Evolutionary conservation across 2,888 invertebrate genomes (phyloP).

Genomic region (Homarus gammarus): DNA sequence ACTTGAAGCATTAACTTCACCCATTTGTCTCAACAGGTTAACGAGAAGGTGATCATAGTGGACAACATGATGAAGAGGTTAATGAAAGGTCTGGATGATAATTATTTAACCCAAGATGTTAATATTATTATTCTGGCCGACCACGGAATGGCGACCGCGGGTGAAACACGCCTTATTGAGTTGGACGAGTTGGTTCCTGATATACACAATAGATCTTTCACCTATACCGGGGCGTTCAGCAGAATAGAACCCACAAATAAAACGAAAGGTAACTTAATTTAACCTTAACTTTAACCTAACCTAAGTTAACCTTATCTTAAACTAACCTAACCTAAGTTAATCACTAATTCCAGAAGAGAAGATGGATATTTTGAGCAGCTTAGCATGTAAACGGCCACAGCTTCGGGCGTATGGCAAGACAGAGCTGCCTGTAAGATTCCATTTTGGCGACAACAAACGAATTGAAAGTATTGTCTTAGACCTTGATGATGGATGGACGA

Average conservation of each 20-base stretch:
- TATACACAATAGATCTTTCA: conserved; percentile 46
- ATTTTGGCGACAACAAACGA: conserved; percentile 60
- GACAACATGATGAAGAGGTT: conserved; percentile 77
- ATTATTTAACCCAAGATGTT: conserved; percentile 77
- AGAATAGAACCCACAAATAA: conserved; percentile 69
- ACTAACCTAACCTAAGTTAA: too few species aligned
- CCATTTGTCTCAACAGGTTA: conserved; percentile 46
- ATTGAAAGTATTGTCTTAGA: conserved; percentile 68
- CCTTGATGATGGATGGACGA: conserved; percentile 52
- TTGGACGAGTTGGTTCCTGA: conserved; percentile 67
- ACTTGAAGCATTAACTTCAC: too few species aligned
- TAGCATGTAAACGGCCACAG: conserved; percentile 46
- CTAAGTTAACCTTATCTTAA: too few species aligned
- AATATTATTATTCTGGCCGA: conserved; percentile 78
- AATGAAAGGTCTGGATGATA: conserved; percentile 77
- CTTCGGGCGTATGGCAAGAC: conserved; percentile 46
- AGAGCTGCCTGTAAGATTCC: conserved; percentile 59
- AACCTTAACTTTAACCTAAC: too few species aligned
- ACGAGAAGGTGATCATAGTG: conserved; percentile 73
- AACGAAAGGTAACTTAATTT: conserved; percentile 70
- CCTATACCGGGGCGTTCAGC: conserved; percentile 68
- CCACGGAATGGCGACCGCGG: conserved; percentile 77
- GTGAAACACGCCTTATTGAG: conserved; percentile 52
- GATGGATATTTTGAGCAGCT: neutral
- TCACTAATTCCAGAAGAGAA: conserved; percentile 3